phyloP scores from a whole-genome alignment of 2,797 vertebrate species.

The Australoheros facetus region DNA sequence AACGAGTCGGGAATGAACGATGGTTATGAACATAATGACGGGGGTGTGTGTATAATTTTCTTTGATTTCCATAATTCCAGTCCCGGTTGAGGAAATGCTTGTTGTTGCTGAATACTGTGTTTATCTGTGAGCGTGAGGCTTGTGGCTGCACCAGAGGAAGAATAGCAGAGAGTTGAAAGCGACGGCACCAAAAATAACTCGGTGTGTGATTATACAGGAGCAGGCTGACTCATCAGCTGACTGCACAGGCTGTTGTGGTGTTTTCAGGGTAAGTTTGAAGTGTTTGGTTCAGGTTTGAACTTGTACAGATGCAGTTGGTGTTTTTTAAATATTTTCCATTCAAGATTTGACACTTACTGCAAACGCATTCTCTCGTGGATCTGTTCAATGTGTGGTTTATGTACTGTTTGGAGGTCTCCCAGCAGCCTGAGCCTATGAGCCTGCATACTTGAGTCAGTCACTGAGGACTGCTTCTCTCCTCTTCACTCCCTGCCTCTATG shows the following conservation, averaged over 20 bases:
- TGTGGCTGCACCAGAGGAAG: slow-evolving; percentile 8
- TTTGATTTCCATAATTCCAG: slow-evolving; percentile 27
- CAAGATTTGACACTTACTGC: no score
- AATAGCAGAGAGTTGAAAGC: slow-evolving; percentile 19
- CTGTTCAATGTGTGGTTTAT: no score
- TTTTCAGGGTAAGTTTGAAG: background rate
- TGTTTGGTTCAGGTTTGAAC: background rate
- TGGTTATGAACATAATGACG: slow-evolving; percentile 20
- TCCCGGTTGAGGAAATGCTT: slow-evolving; percentile 3
- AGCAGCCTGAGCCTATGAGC: no score
- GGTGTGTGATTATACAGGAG: slow-evolving; percentile 13
- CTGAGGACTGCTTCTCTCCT: no score
- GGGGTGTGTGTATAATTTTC: background rate
- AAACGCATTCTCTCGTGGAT: no score
- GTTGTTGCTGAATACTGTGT: background rate
- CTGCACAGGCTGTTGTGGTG: background rate
- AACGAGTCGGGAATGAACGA: slow-evolving; percentile 5
- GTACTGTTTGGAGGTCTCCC: no score
- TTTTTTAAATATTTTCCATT: no score
- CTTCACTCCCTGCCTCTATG: no score
- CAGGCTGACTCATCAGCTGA: background rate
- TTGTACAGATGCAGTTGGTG: no score
- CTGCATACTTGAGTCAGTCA: no score
- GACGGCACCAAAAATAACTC: slow-evolving; percentile 33
- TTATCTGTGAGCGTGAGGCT: background rate